Evolutionary conservation across 2,888 invertebrate genomes (phyloP).

Genomic region (Cremastinae sp.): DNA sequence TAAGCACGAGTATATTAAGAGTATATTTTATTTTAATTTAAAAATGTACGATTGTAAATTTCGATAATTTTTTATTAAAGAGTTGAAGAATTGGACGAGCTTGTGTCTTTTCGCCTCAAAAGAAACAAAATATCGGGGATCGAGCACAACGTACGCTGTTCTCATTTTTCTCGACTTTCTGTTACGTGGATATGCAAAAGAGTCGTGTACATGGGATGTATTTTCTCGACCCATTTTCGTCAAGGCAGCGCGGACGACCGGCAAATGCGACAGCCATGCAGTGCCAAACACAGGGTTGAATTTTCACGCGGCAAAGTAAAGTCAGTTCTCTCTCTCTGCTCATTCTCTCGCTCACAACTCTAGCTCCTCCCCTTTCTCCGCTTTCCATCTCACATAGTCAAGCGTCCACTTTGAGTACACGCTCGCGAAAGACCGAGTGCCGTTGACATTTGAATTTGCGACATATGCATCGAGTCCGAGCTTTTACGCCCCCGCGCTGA

Average conservation of each 20-base stretch:
- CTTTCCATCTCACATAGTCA: slow-evolving; percentile 46
- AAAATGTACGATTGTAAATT: too few relatives aligned
- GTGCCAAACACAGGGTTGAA: slow-evolving; percentile 32
- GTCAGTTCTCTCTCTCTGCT: not conserved
- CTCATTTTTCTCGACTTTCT: too few relatives aligned
- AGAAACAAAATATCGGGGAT: not conserved
- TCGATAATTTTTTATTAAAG: too few relatives aligned
- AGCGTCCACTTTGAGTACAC: slow-evolving; percentile 51
- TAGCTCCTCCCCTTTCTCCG: not conserved
- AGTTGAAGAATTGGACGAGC: too few relatives aligned
- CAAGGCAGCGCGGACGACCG: slow-evolving; percentile 31
- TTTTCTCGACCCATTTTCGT: slow-evolving; percentile 57
- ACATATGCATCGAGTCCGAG: slow-evolving; percentile 35
- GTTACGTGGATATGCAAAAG: slow-evolving; percentile 17
- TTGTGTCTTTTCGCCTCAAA: not conserved
- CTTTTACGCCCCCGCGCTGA: slow-evolving; percentile 1
- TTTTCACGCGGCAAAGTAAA: slow-evolving; percentile 44
- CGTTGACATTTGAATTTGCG: slow-evolving; percentile 62
- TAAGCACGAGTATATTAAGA: too few relatives aligned
- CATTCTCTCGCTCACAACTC: slow-evolving; percentile 2
- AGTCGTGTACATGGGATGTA: slow-evolving; percentile 44
- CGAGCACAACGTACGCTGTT: too few relatives aligned
- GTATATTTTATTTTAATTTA: too few relatives aligned
- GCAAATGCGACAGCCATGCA: slow-evolving; percentile 43
- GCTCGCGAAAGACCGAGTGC: slow-evolving; percentile 53